Evolutionary conservation across 1,140 invertebrate genomes (phyloP).

Genomic region (Liolophura sinensis): DNA sequence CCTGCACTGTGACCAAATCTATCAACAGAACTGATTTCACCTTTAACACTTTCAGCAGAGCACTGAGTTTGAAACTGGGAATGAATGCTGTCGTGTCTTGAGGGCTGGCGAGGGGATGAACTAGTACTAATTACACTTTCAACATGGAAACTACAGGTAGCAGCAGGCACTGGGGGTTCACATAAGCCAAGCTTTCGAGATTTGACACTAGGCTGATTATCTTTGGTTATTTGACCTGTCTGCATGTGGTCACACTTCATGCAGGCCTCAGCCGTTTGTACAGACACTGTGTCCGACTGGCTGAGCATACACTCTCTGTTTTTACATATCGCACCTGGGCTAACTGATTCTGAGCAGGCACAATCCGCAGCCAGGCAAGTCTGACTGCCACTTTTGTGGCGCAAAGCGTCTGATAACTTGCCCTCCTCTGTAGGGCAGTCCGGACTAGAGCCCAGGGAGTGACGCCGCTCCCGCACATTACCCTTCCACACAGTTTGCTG

Average conservation of each 20-base stretch:
- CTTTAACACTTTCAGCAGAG: conserved; percentile 10
- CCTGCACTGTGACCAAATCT: conserved; percentile 14
- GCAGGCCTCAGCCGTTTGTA: background rate
- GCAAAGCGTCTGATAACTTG: conserved; percentile 7
- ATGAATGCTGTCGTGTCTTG: background rate
- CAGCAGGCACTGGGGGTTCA: too few relatives aligned
- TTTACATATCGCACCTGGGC: conserved; percentile 6
- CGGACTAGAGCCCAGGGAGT: conserved; percentile 50
- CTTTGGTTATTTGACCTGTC: background rate
- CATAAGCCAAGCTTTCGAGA: too few relatives aligned
- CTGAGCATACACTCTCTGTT: background rate
- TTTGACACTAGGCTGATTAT: background rate
- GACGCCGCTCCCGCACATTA: conserved; percentile 40
- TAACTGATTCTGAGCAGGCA: conserved; percentile 24
- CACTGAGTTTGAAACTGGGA: conserved; percentile 10
- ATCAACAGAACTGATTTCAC: conserved; percentile 10
- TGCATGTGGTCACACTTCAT: conserved; percentile 5
- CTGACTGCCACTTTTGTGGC: conserved; percentile 30
- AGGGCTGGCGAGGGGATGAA: background rate
- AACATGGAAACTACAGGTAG: too few relatives aligned
- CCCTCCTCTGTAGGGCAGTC: conserved; percentile 27
- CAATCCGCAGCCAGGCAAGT: conserved; percentile 13
- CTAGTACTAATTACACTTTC: too few relatives aligned
- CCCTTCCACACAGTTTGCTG: conserved; percentile 44
- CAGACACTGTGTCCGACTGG: background rate